Evolutionary conservation across 92 coral and sea anemone genomes (phyloP), one percentile per base, ranked within the genome.

Genomic region (Palythoa caribaeorum): DNA sequence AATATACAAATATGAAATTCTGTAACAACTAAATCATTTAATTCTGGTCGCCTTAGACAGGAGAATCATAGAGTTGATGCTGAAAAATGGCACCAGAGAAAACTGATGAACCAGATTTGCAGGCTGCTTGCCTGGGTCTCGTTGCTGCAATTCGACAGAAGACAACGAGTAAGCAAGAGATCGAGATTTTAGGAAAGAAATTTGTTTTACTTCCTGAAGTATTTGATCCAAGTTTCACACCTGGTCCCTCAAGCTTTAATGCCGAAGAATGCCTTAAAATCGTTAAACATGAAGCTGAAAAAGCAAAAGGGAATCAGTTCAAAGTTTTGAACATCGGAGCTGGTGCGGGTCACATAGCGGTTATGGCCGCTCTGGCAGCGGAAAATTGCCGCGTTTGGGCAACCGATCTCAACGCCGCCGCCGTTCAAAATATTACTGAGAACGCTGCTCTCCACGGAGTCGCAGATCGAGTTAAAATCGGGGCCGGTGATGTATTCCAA

Each of bases 301-400:
- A 73, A 59, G 77, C 84, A 40, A 83, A 20, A 36, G 60, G 73
- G 14, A 84, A 76, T 51, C 75, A 19, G 9, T 86, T 84, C 70
- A 89, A 86, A 17, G 83, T 92, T 28, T 71, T 92, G 19, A 91
- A 92, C 68, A 77, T 92, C 39, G 94, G 94, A 19, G 88, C 92
- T 65, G 94, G 94, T 35, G 87, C 77, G 2, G 94, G 94, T 16
- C 87, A 83, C 37, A 85, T 80, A 28, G 87, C 92, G 16, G 63
- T 92, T 19, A 53, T 85, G 85, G 77, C 89, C 8, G 94, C 94
- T 21, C 65, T 85, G 15, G 77, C 70, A 39, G 65, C 79, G 38
- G 80, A 89, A 37, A 87, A 80, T 14, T 92, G 92, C 48, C 86
- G 66, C 38, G 77, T 92, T 9, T 89, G 88, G 94, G 89, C 94